A percentile compares a stretch with the other conserved stretches of the same genome.
Conservation (phyloP, 2,113 vertebrate species). For the Cryptomyrus ogoouensis region DNA sequence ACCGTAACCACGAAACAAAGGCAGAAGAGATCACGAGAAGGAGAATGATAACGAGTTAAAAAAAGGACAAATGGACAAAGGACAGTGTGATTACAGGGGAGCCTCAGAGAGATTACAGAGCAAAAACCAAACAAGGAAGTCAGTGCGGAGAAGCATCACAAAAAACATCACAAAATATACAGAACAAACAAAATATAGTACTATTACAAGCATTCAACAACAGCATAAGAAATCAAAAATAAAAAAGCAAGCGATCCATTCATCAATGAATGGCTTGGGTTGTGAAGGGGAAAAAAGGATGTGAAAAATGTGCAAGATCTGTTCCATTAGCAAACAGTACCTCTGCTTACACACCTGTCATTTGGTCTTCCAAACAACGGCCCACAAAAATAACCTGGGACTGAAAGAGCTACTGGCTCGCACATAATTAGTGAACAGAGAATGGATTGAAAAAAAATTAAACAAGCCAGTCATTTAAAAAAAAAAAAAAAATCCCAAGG, state of each 20-base stretch:
- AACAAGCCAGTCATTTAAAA: background rate
- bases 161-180: background rate
- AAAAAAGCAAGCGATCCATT: background rate
- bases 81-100: background rate
- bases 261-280: background rate
- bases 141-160: background rate
- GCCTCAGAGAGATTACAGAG: background rate
- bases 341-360: background rate
- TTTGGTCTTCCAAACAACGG: background rate
- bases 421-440: background rate
- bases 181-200: background rate
- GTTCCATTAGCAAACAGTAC: background rate
- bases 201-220: background rate
- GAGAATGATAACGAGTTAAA: background rate
- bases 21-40: background rate
- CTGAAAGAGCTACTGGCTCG: background rate
- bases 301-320: background rate
- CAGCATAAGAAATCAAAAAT: background rate
- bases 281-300: background rate
- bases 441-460: background rate
- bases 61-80: background rate
- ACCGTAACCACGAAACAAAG: background rate
- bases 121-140: background rate
- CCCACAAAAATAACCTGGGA: background rate
- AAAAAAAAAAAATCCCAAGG: background rate